Evolutionary conservation across 2,888 invertebrate genomes (phyloP), one percentile per base, ranked within the genome.

Genomic region (Antitype chi): DNA sequence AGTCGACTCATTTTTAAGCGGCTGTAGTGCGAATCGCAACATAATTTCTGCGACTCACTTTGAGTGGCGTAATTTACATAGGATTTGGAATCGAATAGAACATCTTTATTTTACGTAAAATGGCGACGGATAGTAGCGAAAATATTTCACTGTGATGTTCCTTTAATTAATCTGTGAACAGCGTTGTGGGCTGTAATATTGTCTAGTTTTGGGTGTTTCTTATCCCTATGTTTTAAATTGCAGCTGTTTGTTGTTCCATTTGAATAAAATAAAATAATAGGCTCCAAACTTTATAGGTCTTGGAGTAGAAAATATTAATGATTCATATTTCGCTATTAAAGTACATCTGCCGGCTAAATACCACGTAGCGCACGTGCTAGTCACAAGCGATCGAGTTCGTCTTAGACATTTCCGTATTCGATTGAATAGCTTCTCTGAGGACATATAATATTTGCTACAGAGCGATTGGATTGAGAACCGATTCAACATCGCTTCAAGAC

Each of bases 361-460:
- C 55, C 20, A 47, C 43, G 43, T 13, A 38, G 2, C 11, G 43
- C 43, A 47, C 43, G 2, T 13, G 43, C 43, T 57, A 4, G 11
- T 47, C 23, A 47, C 32, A 49, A 53, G n/a, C 23, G 8, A 25
- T 13, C 6, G 5, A 67, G 6, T 66, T 38, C 20, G 13, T 15
- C 6, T 7, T 6, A 25, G 15, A 20, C 15, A 2, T 23, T 49
- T 52, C 20, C 43, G 13, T 0, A 49, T 47, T 52, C 63, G 55
- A n/a, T 57, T n/a, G 43, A 60, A 43, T 20, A 25, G 55, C 15
- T 70, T 66, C 20, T 60, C 52, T 13, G 43, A 62, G 20, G 20
- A 60, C n/a, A 28, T 11, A 59, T 60, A 25, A 60, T 63, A 52
- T 70, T 76, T 8, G 15, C 43, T 28, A 23, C 28, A 81, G 17